Evolutionary conservation across 2,113 vertebrate species (phyloP).

Genomic region (Diphyllodes magnificus): DNA sequence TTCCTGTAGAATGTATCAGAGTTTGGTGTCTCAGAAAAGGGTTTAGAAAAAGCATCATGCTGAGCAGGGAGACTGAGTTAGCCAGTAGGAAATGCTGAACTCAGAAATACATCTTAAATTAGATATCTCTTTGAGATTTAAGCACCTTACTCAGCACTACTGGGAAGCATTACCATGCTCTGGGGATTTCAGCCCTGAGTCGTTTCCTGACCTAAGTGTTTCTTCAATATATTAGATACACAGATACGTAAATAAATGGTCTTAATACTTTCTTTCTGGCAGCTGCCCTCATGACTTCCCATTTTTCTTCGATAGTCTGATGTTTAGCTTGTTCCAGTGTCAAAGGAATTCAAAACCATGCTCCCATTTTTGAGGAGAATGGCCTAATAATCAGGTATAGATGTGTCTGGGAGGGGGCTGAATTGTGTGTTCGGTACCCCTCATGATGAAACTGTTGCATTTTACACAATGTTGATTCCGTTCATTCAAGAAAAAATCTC

Average conservation of each 20-base stretch:
- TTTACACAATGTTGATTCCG: background rate
- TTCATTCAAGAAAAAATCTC: background rate
- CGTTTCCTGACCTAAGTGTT: background rate
- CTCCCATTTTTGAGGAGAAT: background rate
- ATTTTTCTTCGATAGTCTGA: background rate
- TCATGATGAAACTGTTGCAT: background rate
- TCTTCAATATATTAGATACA: background rate
- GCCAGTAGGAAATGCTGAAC: background rate
- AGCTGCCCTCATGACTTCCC: background rate
- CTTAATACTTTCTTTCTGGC: background rate
- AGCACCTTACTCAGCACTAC: background rate
- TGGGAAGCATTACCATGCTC: background rate
- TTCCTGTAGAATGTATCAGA: background rate
- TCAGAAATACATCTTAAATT: background rate
- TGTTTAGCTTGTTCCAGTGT: background rate
- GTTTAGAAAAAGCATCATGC: background rate
- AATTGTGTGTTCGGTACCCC: rapidly evolving
- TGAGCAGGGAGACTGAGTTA: background rate
- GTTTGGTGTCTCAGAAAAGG: background rate
- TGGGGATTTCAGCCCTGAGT: background rate
- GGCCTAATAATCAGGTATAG: background rate
- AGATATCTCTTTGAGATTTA: background rate
- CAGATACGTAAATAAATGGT: background rate
- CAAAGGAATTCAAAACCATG: background rate
- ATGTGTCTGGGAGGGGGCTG: background rate